phyloP scores from a whole-genome alignment of 2,888 invertebrate genomes.

The Rutpela maculata region DNA sequence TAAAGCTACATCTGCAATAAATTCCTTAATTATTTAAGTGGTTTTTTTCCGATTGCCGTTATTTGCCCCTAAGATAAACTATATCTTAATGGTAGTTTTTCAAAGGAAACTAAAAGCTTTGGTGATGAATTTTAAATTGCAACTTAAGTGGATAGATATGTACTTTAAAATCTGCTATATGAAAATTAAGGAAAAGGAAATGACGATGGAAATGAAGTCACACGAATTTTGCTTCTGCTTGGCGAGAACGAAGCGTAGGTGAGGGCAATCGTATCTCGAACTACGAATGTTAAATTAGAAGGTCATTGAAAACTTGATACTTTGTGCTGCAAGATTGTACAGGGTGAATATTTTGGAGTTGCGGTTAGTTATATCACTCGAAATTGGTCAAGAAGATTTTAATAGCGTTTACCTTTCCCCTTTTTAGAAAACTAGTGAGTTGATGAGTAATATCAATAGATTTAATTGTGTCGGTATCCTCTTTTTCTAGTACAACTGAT shows the following conservation, averaged over 20 bases:
- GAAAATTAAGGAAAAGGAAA: slow-evolving; percentile 1
- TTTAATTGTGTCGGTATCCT: too few species aligned
- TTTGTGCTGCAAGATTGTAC: background rate
- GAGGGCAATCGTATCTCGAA: background rate
- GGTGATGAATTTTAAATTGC: background rate
- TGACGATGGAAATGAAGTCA: slow-evolving; percentile 7
- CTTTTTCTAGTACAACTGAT: too few species aligned
- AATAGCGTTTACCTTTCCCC: too few species aligned
- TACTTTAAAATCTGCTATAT: slow-evolving; percentile 3
- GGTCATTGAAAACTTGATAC: background rate
- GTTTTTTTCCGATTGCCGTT: background rate
- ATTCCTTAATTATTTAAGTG: slow-evolving; percentile 34
- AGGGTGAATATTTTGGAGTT: too few species aligned
- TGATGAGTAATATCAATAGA: too few species aligned
- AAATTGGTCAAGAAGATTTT: too few species aligned
- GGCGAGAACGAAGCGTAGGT: background rate
- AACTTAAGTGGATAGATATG: slow-evolving; percentile 7
- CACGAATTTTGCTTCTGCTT: slow-evolving; percentile 1
- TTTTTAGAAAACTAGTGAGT: too few species aligned
- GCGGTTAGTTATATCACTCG: too few species aligned
- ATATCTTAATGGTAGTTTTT: background rate
- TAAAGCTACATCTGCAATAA: background rate
- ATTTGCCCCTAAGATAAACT: background rate
- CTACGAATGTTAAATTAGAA: background rate
- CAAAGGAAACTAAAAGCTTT: background rate